Conservation (phyloP, 2,113 vertebrate species). For the Xiphophorus hellerii region DNA sequence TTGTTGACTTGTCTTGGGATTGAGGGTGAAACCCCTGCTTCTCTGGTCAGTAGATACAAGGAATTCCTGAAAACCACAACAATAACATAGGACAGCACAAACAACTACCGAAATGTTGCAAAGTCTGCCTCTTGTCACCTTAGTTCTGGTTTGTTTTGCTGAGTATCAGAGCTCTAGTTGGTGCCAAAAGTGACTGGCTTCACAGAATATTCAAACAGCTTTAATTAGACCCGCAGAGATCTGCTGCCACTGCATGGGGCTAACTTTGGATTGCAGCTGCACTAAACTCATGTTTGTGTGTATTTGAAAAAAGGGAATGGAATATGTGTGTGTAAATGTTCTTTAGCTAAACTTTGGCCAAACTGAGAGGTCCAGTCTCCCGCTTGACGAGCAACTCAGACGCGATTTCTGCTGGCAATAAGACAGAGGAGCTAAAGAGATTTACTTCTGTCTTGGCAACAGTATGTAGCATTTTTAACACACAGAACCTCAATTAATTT, state of each 20-base stretch:
- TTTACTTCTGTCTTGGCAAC: background rate
- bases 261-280: conserved; percentile 6
- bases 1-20: background rate
- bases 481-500: background rate
- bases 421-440: conserved; percentile 1
- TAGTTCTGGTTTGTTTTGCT: conserved; percentile 10
- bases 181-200: conserved; percentile 26
- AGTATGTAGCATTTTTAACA: background rate
- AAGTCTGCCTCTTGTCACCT: background rate
- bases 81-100: background rate
- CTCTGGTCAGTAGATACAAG: background rate
- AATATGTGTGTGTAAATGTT: background rate
- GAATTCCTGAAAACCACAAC: background rate
- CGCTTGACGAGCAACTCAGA: conserved; percentile 4
- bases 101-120: background rate
- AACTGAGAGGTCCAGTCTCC: conserved; percentile 4
- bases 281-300: background rate
- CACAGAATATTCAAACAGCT: conserved; percentile 39
- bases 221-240: conserved; percentile 67
- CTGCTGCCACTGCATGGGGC: background rate
- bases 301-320: background rate
- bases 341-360: conserved; percentile 4
- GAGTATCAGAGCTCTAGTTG: background rate
- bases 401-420: background rate
- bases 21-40: background rate